Evolutionary conservation across 1,140 invertebrate species (phyloP).

Genomic region (Formica selysi): DNA sequence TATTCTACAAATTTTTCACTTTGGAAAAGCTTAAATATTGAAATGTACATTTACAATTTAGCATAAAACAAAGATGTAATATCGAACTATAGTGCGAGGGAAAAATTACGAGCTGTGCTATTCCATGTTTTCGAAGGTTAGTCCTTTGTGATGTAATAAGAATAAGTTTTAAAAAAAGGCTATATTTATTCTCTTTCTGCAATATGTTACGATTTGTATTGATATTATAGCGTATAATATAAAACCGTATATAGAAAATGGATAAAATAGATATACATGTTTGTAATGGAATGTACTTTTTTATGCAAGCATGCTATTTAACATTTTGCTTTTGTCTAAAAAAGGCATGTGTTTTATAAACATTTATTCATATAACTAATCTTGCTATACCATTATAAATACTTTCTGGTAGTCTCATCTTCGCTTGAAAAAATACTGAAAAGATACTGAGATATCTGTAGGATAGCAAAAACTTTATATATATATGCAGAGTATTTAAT

Average conservation of each 20-base stretch:
- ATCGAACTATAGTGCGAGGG: background rate
- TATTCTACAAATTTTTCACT: background rate
- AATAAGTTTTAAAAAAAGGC: background rate
- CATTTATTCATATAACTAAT: background rate
- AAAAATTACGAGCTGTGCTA: background rate
- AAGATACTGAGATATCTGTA: background rate
- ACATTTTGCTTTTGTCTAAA: background rate
- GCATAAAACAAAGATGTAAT: background rate
- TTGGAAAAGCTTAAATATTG: background rate
- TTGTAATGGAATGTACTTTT: background rate
- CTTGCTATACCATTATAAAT: background rate
- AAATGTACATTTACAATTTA: background rate
- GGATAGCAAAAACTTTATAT: background rate
- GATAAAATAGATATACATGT: background rate
- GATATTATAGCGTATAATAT: background rate
- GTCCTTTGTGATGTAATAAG: background rate
- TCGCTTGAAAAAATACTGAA: background rate
- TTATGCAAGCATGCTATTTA: background rate
- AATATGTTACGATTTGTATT: background rate
- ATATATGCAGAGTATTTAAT: background rate
- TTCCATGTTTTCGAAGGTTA: slow-evolving; percentile 33
- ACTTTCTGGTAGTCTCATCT: background rate
- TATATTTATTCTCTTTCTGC: background rate
- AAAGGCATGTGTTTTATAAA: background rate
- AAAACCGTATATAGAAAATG: background rate